Conservation (phyloP, 2,888 invertebrate species). For the Andrena fulva region DNA sequence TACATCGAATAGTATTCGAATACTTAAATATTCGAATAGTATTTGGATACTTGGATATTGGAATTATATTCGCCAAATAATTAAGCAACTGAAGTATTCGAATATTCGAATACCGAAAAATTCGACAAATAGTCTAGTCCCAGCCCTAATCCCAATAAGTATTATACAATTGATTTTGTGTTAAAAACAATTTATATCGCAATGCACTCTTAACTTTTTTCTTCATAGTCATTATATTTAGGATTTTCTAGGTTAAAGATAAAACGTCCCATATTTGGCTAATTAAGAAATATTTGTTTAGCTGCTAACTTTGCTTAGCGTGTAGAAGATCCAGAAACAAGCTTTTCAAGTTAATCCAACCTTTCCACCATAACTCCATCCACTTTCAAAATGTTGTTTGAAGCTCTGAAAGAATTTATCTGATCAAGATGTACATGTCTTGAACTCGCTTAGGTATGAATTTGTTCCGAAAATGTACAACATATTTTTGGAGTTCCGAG, state of each 20-base stretch:
- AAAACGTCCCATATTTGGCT: background rate
- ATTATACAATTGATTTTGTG: background rate
- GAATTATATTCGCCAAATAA: too few relatives aligned
- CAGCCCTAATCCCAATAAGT: background rate
- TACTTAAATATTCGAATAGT: too few relatives aligned
- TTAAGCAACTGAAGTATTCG: too few relatives aligned
- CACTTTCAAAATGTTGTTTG: constrained; percentile 25
- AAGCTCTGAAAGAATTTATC: constrained; percentile 42
- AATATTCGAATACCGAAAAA: too few relatives aligned
- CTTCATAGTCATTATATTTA: constrained; percentile 11
- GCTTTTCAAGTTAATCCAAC: constrained; percentile 34
- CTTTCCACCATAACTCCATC: constrained; percentile 34
- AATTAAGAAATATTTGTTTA: constrained; percentile 29
- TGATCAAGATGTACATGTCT: constrained; percentile 32
- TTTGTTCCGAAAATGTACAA: constrained; percentile 14
- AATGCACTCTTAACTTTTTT: background rate
- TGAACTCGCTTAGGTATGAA: constrained; percentile 18
- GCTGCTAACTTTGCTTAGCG: constrained; percentile 44
- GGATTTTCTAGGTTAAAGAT: background rate
- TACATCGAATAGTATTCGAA: too few relatives aligned
- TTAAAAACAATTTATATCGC: background rate
- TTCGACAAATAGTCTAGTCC: too few relatives aligned
- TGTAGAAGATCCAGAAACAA: constrained; percentile 25
- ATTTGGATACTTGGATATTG: too few relatives aligned
- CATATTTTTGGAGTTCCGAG: background rate